These are phyloP conservation scores for Stomatorhinus ivindoensis DNA, from an alignment of 2,113 vertebrate genomes.

Conservation along the genomic window DNA sequence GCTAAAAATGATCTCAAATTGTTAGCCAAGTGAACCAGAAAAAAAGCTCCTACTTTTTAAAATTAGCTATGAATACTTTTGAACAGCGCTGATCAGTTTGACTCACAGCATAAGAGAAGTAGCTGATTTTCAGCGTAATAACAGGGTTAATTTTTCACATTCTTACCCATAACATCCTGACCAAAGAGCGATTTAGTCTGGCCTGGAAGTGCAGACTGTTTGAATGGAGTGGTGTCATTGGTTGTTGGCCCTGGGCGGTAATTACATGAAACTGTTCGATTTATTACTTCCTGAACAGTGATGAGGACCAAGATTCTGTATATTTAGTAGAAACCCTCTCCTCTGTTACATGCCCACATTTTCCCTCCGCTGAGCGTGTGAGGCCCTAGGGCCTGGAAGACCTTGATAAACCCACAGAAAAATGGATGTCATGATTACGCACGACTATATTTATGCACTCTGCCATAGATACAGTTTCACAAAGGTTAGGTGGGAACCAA, in stretches of 20 bases:
- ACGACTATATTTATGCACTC: slow-evolving; percentile 21
- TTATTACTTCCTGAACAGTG: slow-evolving; percentile 17
- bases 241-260: slow-evolving; percentile 5
- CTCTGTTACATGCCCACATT: slow-evolving; percentile 3
- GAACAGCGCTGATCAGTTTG: not conserved
- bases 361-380: not conserved
- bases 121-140: not conserved
- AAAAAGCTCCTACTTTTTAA: not conserved
- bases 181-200: not conserved
- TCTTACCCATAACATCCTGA: not conserved
- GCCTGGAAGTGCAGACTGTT: not conserved
- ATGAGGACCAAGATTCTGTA: not conserved
- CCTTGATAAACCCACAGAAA: slow-evolving; percentile 7
- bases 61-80: not conserved
- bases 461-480: slow-evolving; percentile 23
- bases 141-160: not conserved
- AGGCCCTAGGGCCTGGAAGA: not conserved
- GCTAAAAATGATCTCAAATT: not conserved
- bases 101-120: not conserved
- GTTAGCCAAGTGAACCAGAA: not conserved
- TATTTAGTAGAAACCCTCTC: not conserved
- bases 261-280: slow-evolving; percentile 19
- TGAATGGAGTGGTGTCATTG: not conserved
- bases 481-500: slow-evolving; percentile 17
- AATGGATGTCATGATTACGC: slow-evolving; percentile 11